Evolutionary conservation across 1,140 invertebrate species (phyloP).

Genomic region (Ceratina japonica): DNA sequence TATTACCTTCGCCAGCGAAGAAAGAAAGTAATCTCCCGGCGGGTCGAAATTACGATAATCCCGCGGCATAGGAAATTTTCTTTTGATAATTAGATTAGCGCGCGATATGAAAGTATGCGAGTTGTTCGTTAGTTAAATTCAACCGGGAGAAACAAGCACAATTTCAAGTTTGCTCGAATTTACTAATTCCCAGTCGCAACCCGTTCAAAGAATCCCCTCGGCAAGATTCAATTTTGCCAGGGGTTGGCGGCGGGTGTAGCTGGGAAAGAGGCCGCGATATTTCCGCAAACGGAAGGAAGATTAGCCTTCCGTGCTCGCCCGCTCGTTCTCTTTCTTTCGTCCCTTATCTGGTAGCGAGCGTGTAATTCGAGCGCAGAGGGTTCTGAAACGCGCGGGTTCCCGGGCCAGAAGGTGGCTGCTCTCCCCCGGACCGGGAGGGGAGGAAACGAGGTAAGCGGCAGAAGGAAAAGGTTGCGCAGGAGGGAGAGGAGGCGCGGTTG

Average conservation of each 20-base stretch:
- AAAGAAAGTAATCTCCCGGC: too few relatives aligned
- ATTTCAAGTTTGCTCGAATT: too few relatives aligned
- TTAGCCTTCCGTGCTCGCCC: constrained; percentile 15
- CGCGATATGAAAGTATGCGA: too few relatives aligned
- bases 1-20: too few relatives aligned
- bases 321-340: too few relatives aligned
- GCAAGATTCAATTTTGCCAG: neutral
- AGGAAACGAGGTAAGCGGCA: neutral
- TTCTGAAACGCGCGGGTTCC: neutral
- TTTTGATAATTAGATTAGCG: too few relatives aligned
- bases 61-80: too few relatives aligned
- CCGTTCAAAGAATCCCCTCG: neutral
- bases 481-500: neutral
- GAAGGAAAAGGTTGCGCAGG: constrained; percentile 33
- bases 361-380: neutral
- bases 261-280: constrained; percentile 1
- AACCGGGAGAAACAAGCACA: too few relatives aligned
- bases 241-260: neutral
- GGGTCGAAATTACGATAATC: too few relatives aligned
- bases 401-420: constrained; percentile 23
- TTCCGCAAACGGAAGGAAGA: constrained; percentile 15
- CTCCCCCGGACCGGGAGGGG: neutral
- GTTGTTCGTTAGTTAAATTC: too few relatives aligned
- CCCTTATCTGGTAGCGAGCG: constrained; percentile 8
- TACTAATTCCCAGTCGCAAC: neutral